Base-by-base conservation (phyloP, 2,113 vertebrate species). In the Ophthalmolycus amberensis region DNA sequence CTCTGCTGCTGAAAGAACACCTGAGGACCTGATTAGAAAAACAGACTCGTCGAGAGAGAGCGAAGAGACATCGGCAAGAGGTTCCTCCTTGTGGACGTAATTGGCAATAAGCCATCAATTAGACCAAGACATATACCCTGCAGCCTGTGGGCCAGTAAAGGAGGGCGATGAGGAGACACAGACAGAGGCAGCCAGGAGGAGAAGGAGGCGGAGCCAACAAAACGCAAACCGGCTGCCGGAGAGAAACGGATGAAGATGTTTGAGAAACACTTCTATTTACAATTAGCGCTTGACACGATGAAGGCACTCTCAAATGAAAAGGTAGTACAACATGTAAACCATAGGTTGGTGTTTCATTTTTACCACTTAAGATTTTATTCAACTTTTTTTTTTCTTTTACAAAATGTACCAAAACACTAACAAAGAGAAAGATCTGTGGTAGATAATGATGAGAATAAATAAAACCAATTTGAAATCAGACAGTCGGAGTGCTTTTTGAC, bases 71-170 rank as follows among this genome's bases (percentile, higher is more conserved):
- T 9, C 52, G 40, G 71, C 37, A 68, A 42, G 58, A 65, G 27
- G 11, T 64, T 75, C 44, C 12, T 77, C 42, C 50, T 72, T 18
- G 56, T 56, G 38, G 69, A 46, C 25, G 0, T 32, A 44, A 79
- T 40, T 83, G 82, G 74, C 77, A 75, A 32, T 59, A 64, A 87
- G 72, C 79, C 68, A 80, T 83, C 68, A 81, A 34, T 80, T 83
- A 78, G 73, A 72, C 9, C 20, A 48, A 75, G 60, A 77, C 67
- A 25, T 78, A 64, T 68, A 83, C 78, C 77, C 75, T 77, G 77
- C 73, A 69, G 75, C 66, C 59, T 70, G 20, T 32, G 56, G 70
- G 80, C 70, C 56, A 60, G 73, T 20, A 9, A 22, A 64, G n/a
- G 71, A 64, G 77, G 77, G 82, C 52, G 50, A 14, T 27, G 76